A percentile compares a stretch with the other conserved stretches of the same genome.
Evolutionary conservation across 2,888 invertebrate genomes (phyloP).

Genomic region (Temnothorax unifasciatus): DNA sequence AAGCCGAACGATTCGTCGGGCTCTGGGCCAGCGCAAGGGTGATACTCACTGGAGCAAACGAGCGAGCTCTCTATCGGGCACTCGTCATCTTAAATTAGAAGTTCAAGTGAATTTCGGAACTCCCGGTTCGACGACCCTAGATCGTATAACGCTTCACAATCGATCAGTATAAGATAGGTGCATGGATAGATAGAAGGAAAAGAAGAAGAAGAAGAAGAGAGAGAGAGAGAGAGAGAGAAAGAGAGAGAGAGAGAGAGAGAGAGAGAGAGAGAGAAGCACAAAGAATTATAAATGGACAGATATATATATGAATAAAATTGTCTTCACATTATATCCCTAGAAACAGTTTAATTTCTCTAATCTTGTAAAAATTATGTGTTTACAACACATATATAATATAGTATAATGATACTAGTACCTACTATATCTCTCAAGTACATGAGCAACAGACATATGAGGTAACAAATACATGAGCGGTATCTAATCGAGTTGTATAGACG

Average conservation of each 20-base stretch:
- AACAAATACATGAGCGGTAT: neutral
- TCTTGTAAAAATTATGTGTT: neutral
- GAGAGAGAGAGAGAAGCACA: neutral
- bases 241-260: constrained; percentile 3
- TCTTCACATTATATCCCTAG: neutral
- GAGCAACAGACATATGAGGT: neutral
- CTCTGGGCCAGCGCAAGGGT: constrained; percentile 42
- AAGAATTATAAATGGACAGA: neutral
- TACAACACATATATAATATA: neutral
- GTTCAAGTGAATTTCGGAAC: constrained; percentile 75
- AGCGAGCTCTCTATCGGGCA: constrained; percentile 59
- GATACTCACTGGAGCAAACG: constrained; percentile 64
- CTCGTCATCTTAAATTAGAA: constrained; percentile 76
- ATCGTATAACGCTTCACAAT: constrained; percentile 61
- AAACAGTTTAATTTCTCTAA: neutral
- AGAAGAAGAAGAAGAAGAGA: neutral
- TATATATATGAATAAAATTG: neutral
- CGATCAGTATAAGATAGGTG: constrained; percentile 63
- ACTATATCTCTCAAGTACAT: neutral
- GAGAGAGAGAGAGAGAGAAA: neutral
- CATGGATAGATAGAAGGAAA: neutral
- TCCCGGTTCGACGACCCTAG: constrained; percentile 73
- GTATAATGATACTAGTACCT: neutral
- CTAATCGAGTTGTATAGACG: neutral
- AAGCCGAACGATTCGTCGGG: constrained; percentile 65